Conservation (phyloP, 2,113 vertebrate species). For the Pantherophis guttatus region DNA sequence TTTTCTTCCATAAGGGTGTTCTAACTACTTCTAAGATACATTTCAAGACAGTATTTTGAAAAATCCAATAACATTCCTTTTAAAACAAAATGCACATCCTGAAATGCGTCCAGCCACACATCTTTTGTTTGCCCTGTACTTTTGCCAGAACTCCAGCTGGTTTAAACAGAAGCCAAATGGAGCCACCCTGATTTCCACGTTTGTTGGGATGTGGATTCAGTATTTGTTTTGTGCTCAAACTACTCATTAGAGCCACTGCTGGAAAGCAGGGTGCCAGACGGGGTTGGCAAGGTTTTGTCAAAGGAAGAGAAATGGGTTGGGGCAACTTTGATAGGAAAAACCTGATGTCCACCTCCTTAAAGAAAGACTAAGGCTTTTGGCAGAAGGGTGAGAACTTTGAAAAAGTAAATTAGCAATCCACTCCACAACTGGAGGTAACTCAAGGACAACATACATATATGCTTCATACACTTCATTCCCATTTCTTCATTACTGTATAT, state of each 20-base stretch:
- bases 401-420: slow-evolving; percentile 17
- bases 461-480: background rate
- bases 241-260: slow-evolving; percentile 34
- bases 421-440: background rate
- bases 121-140: background rate
- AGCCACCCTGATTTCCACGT: slow-evolving; percentile 48
- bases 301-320: slow-evolving; percentile 21
- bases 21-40: background rate
- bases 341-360: slow-evolving; percentile 16
- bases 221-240: slow-evolving; percentile 34
- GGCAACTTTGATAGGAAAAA: background rate
- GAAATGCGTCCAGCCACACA: background rate
- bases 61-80: background rate
- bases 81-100: background rate
- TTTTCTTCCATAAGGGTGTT: background rate
- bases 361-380: slow-evolving; percentile 12
- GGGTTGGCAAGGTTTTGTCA: slow-evolving; percentile 42
- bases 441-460: background rate
- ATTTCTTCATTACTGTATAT: background rate
- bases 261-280: slow-evolving; percentile 61
- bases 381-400: background rate
- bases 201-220: slow-evolving; percentile 60
- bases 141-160: slow-evolving; percentile 50
- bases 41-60: background rate
- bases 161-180: slow-evolving; percentile 27